Conservation (phyloP, 2,797 vertebrate species). For the Clarias fuscus region DNA sequence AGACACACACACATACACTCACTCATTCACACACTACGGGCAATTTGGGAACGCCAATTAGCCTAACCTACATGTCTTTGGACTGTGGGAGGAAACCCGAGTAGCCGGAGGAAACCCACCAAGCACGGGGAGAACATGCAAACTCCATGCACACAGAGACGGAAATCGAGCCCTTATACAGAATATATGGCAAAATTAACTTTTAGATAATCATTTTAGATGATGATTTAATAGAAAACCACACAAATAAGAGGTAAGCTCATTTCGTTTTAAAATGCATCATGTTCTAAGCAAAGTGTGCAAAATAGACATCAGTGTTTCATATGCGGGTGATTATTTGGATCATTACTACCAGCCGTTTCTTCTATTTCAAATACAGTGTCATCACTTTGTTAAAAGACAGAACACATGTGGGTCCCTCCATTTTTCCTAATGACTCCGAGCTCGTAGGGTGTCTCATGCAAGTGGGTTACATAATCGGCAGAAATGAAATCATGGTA, state of each 20-base stretch:
- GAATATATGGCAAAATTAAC: background rate
- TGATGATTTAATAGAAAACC: background rate
- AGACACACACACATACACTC: too few relatives aligned
- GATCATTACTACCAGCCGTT: constrained; percentile 15
- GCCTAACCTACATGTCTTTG: too few relatives aligned
- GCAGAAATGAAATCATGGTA: constrained; percentile 11
- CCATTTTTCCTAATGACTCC: constrained; percentile 8
- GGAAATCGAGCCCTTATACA: too few relatives aligned
- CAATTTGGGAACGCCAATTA: too few relatives aligned
- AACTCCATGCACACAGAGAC: too few relatives aligned
- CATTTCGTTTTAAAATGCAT: background rate
- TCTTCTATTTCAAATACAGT: background rate
- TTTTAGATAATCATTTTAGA: background rate
- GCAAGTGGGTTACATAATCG: constrained; percentile 5
- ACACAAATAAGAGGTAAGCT: background rate
- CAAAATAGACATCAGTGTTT: background rate
- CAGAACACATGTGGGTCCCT: background rate
- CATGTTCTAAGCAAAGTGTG: background rate
- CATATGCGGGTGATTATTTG: background rate
- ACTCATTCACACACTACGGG: too few relatives aligned
- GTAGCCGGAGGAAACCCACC: too few relatives aligned
- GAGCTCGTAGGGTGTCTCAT: background rate
- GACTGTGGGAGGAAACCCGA: too few relatives aligned
- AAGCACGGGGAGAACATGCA: too few relatives aligned
- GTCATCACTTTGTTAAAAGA: background rate